phyloP scores from a whole-genome alignment of 2,888 invertebrate species.

The Rotaria macrura region DNA sequence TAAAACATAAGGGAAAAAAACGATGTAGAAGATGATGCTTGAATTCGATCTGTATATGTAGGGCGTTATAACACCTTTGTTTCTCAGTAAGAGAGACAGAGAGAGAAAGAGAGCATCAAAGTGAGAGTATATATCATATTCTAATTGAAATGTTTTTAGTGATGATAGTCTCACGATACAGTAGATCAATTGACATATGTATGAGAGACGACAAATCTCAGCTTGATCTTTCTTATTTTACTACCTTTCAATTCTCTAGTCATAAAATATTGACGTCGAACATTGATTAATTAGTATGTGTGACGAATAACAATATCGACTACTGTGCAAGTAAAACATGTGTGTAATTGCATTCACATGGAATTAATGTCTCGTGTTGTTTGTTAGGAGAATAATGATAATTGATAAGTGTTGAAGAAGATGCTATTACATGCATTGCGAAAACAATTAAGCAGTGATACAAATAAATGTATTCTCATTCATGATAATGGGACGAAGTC shows the following conservation, averaged over 20 bases:
- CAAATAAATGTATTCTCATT: too few species aligned
- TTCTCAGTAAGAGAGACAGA: background rate
- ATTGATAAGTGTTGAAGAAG: background rate
- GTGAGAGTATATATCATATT: background rate
- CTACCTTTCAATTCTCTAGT: background rate
- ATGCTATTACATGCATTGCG: background rate
- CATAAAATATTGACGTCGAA: background rate
- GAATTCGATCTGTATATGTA: background rate
- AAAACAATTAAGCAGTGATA: background rate
- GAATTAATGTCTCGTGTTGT: background rate
- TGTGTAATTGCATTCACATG: background rate
- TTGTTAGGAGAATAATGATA: background rate
- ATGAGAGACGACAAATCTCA: background rate
- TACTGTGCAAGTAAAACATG: background rate
- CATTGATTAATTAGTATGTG: background rate
- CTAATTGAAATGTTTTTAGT: background rate
- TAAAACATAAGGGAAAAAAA: background rate
- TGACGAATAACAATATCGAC: background rate
- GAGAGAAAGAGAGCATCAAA: slow-evolving; percentile 1
- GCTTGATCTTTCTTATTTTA: background rate
- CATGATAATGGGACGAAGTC: too few species aligned
- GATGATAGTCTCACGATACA: background rate
- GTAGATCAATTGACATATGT: background rate
- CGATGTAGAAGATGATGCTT: background rate
- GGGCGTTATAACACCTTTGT: background rate